phyloP scores from a whole-genome alignment of 1,140 invertebrate genomes.

The Saxidomus purpurata region DNA sequence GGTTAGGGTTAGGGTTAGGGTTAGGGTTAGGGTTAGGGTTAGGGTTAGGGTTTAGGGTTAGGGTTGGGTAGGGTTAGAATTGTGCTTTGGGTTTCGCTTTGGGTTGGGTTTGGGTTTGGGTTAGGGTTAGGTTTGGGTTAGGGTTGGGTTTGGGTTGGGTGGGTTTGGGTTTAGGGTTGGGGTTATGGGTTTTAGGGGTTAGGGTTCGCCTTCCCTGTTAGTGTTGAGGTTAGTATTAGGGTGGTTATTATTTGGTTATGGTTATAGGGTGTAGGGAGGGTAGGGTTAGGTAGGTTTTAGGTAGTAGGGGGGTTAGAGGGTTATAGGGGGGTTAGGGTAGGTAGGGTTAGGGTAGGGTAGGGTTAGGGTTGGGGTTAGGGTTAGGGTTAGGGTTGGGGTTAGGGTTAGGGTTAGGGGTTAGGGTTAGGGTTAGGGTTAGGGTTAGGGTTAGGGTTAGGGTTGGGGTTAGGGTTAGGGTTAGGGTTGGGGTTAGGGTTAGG shows the following conservation, averaged over 20 bases:
- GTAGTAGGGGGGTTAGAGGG: conserved; percentile 29
- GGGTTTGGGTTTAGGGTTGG: conserved; percentile 57
- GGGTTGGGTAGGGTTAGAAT: conserved; percentile 43
- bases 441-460: too few species aligned
- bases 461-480: too few species aligned
- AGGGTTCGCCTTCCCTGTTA: conserved; percentile 41
- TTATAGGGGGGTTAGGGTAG: conserved; percentile 41
- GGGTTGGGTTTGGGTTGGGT: conserved; percentile 51
- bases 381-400: too few species aligned
- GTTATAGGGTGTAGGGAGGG: conserved; percentile 41
- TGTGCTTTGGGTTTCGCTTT: conserved; percentile 37
- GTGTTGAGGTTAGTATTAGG: conserved; percentile 41
- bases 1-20: conserved; percentile 62
- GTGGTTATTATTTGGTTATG: conserved; percentile 52
- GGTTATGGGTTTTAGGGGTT: conserved; percentile 41
- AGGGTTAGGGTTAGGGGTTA: too few species aligned
- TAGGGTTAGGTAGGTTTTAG: conserved; percentile 47
- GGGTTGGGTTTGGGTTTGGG: conserved; percentile 56
- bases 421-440: too few species aligned
- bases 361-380: too few species aligned
- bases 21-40: conserved; percentile 64
- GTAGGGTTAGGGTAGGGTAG: conserved; percentile 44
- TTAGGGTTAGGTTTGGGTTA: conserved; percentile 59
- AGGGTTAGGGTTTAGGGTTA: conserved; percentile 56
- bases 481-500: too few species aligned